Percentiles rank a stretch among this genome's conserved stretches.
Conservation (phyloP, 2,797 vertebrate species). For the Acipenser transmontanus region DNA sequence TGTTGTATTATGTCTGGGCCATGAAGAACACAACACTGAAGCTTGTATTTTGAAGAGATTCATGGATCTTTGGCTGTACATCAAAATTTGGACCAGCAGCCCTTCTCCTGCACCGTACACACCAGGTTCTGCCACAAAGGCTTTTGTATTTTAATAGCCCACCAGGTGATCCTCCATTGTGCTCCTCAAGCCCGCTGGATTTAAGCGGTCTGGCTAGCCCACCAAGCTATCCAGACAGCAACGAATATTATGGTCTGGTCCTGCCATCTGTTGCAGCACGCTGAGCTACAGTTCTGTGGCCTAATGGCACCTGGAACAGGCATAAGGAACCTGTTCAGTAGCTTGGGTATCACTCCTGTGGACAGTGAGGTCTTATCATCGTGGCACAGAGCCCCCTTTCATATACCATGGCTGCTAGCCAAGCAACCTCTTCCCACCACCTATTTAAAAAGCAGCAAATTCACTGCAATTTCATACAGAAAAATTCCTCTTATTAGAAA, state of each 20-base stretch:
- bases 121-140: not conserved
- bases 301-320: constrained; percentile 16
- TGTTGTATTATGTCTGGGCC: too few relatives aligned
- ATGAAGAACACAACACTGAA: too few relatives aligned
- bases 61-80: not conserved
- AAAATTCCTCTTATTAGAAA: not conserved
- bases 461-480: constrained; percentile 12
- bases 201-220: constrained; percentile 13
- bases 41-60: too few relatives aligned
- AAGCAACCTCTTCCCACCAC: constrained; percentile 22
- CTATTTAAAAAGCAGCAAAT: constrained; percentile 21
- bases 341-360: constrained; percentile 19
- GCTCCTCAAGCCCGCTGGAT: constrained; percentile 4
- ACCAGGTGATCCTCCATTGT: not conserved
- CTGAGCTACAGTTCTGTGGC: constrained; percentile 12
- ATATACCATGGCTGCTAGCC: constrained; percentile 32
- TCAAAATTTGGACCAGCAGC: constrained; percentile 2
- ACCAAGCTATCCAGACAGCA: constrained; percentile 9
- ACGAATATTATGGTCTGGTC: constrained; percentile 22
- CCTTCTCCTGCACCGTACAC: not conserved
- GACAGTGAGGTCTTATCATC: constrained; percentile 35
- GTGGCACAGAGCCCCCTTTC: constrained; percentile 50
- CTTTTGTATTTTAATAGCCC: not conserved
- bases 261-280: constrained; percentile 13
- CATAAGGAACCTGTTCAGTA: constrained; percentile 6